Evolutionary conservation across 1,140 invertebrate genomes (phyloP).

Genomic region (Varroa destructor): DNA sequence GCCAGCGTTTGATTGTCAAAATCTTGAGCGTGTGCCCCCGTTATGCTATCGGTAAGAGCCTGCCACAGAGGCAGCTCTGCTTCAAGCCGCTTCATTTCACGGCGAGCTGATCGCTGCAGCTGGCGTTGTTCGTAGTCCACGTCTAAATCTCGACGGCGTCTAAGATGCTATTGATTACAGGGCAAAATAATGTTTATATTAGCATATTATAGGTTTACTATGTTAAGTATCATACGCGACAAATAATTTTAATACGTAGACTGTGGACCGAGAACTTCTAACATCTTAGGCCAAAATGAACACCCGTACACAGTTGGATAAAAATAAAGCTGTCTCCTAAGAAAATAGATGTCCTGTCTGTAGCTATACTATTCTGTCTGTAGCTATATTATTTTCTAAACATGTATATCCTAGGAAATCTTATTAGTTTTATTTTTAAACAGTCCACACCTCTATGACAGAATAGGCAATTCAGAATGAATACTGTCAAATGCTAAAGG

Average conservation of each 20-base stretch:
- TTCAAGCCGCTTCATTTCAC: conserved; percentile 73
- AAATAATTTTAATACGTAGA: too few species aligned
- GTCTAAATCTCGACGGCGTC: not conserved
- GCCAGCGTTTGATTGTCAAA: conserved; percentile 80
- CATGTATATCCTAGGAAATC: too few species aligned
- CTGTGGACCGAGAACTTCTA: conserved; percentile 35
- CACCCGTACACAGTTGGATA: too few species aligned
- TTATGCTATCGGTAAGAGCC: conserved; percentile 77
- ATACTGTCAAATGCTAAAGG: too few species aligned
- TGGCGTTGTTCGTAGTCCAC: conserved; percentile 28
- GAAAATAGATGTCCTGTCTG: too few species aligned
- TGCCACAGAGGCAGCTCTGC: conserved; percentile 79
- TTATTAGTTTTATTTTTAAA: too few species aligned
- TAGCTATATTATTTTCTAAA: too few species aligned
- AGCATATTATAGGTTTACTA: conserved; percentile 30
- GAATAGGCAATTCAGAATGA: too few species aligned
- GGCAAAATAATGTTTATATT: not conserved
- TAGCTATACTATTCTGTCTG: too few species aligned
- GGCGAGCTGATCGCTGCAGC: conserved; percentile 50
- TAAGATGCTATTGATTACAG: not conserved
- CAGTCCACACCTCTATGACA: too few species aligned
- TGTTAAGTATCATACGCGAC: conserved; percentile 26
- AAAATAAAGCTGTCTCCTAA: too few species aligned
- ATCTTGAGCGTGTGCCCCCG: conserved; percentile 46
- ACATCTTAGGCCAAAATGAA: not conserved